Evolutionary conservation across 2,888 invertebrate species (phyloP).

Genomic region (Idaea aversata): DNA sequence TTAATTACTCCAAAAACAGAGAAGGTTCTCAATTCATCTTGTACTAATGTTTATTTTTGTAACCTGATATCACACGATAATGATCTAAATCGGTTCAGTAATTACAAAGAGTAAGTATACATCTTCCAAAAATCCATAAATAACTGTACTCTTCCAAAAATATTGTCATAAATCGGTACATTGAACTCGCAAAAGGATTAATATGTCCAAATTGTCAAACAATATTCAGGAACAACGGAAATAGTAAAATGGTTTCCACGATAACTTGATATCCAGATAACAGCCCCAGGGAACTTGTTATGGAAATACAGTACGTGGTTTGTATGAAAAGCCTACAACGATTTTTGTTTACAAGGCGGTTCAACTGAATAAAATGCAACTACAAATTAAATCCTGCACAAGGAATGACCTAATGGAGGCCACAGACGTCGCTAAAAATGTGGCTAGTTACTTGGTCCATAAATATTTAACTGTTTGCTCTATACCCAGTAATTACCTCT

Average conservation of each 20-base stretch:
- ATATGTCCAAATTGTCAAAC: constrained; percentile 36
- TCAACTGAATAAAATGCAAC: constrained; percentile 3
- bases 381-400: background rate
- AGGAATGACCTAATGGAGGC: background rate
- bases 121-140: too few species aligned
- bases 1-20: too few species aligned
- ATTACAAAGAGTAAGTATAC: too few species aligned
- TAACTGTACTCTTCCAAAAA: background rate
- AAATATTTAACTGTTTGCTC: background rate
- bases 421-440: too few species aligned
- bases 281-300: constrained; percentile 27
- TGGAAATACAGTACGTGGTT: constrained; percentile 22
- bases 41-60: too few species aligned
- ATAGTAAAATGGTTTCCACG: constrained; percentile 42
- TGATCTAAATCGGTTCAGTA: too few species aligned
- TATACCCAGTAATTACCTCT: too few species aligned
- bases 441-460: background rate
- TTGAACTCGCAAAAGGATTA: constrained; percentile 11
- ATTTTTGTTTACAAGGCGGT: constrained; percentile 12
- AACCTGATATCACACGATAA: too few species aligned
- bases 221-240: constrained; percentile 35
- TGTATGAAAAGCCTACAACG: constrained; percentile 18
- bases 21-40: too few species aligned
- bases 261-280: constrained; percentile 40
- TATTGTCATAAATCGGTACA: background rate